phyloP scores from a whole-genome alignment of 92 coral and sea anemone species.

The Metridium senile region DNA sequence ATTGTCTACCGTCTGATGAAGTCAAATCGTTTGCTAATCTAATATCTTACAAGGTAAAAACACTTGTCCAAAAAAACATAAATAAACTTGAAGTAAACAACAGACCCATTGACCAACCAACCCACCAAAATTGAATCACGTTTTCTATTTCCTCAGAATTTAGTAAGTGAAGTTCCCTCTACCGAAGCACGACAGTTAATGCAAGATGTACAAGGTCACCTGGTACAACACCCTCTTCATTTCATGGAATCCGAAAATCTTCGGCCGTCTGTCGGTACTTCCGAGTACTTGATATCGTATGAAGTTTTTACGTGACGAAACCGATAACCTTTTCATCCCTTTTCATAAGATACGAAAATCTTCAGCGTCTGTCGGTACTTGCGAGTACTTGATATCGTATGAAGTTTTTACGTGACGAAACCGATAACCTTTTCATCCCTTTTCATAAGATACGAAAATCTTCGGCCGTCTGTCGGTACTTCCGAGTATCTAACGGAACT shows the following conservation, averaged over 20 bases:
- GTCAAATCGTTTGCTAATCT: conserved; percentile 72
- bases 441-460: conserved; percentile 80
- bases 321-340: conserved; percentile 67
- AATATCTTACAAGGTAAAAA: conserved; percentile 68
- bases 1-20: conserved; percentile 83
- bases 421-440: conserved; percentile 67
- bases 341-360: conserved; percentile 80
- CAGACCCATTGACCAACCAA: too few species aligned
- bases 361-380: conserved; percentile 85
- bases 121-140: too few species aligned
- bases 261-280: conserved; percentile 84
- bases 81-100: too few species aligned
- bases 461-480: conserved; percentile 84
- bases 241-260: conserved; percentile 85
- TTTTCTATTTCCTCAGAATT: conserved; percentile 32
- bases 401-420: conserved; percentile 76
- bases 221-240: conserved; percentile 78
- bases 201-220: conserved; percentile 80
- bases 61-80: neutral
- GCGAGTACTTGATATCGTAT: conserved; percentile 70
- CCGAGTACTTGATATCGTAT: conserved; percentile 70
- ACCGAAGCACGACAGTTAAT: conserved; percentile 59
- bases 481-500: conserved; percentile 76
- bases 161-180: conserved; percentile 27
- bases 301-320: conserved; percentile 76